Evolutionary conservation across 2,113 vertebrate genomes (phyloP).

Genomic region (Poicephalus gulielmi): DNA sequence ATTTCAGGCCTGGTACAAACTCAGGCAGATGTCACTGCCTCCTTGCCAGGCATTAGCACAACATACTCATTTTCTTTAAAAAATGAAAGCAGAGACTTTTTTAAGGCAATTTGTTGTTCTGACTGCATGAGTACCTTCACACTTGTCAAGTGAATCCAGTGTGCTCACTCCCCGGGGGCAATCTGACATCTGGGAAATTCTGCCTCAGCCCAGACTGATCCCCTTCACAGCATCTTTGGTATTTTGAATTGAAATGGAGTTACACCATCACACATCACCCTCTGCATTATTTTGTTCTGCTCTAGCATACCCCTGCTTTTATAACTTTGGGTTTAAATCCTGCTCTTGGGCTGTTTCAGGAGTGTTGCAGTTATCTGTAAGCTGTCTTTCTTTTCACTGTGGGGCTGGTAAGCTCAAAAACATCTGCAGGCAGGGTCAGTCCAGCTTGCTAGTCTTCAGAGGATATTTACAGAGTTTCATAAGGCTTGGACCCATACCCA

Average conservation of each 20-base stretch:
- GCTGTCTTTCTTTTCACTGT: not conserved
- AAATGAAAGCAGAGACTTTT: constrained; percentile 5
- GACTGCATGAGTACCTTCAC: constrained; percentile 24
- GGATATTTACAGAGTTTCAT: constrained; percentile 66
- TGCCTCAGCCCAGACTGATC: not conserved
- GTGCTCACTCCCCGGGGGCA: constrained; percentile 1
- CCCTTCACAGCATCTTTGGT: not conserved
- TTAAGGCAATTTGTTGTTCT: constrained; percentile 22
- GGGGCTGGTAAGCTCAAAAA: constrained; percentile 59
- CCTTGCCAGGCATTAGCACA: not conserved
- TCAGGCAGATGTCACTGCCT: constrained; percentile 24
- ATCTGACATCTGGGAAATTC: constrained; percentile 48
- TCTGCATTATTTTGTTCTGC: not conserved
- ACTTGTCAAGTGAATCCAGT: constrained; percentile 35
- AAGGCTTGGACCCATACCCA: constrained; percentile 68
- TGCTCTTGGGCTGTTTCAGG: not conserved
- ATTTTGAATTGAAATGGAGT: constrained; percentile 1
- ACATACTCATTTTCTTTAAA: not conserved
- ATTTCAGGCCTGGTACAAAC: constrained; percentile 26
- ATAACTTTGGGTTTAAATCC: not conserved
- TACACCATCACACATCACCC: not conserved
- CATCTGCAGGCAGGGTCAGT: constrained; percentile 64
- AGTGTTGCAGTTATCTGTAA: constrained; percentile 33
- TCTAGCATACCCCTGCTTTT: not conserved
- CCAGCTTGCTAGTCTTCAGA: constrained; percentile 54